These are phyloP conservation scores for Dromiciops gliroides DNA, from an alignment of 2,113 vertebrate species.

Conservation along the genomic window DNA sequence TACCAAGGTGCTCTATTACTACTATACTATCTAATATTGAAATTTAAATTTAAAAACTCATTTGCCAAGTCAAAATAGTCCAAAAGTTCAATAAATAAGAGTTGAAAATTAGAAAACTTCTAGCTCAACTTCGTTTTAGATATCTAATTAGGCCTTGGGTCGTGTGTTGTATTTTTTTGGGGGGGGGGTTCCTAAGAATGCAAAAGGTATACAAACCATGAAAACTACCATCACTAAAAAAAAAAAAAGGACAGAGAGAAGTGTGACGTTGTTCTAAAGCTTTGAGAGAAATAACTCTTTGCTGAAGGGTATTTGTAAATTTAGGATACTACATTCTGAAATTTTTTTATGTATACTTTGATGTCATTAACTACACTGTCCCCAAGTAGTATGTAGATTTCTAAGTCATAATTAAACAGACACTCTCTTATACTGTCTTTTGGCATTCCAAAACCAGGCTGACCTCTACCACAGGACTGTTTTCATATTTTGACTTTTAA, in stretches of 20 bases:
- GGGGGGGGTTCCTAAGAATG: not conserved
- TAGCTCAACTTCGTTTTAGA: too few species aligned
- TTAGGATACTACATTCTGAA: not conserved
- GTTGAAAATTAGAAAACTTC: not conserved
- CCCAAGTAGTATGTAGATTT: not conserved
- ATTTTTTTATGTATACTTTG: not conserved
- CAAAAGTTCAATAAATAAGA: not conserved
- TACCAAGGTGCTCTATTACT: not conserved
- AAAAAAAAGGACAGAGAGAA: too few species aligned
- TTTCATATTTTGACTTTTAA: not conserved
- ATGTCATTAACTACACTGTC: not conserved
- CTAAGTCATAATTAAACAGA: not conserved
- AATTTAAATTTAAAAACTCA: not conserved
- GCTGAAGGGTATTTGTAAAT: not conserved
- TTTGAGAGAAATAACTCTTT: not conserved
- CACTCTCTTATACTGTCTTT: not conserved
- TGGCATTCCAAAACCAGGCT: conserved; percentile 13
- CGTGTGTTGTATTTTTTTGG: too few species aligned
- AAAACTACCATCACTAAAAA: not conserved
- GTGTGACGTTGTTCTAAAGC: not conserved
- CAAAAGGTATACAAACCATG: not conserved
- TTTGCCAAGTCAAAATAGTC: not conserved
- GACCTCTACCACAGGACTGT: not conserved
- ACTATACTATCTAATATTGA: too few species aligned
- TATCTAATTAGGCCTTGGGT: too few species aligned